Evolutionary conservation across 2,888 invertebrate genomes (phyloP).

Genomic region (Ligdia adustata): DNA sequence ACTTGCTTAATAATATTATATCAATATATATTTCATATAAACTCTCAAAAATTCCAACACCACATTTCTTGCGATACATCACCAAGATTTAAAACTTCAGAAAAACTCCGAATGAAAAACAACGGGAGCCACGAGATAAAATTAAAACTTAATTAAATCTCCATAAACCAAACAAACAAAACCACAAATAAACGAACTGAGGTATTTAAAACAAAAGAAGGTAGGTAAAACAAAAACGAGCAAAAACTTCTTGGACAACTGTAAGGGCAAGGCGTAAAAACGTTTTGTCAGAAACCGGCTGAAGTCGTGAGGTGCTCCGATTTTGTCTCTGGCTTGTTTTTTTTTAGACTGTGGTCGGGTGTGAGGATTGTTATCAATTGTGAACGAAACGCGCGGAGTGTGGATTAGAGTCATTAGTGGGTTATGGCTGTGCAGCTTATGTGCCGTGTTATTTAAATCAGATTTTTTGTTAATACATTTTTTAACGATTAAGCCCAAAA

Average conservation of each 20-base stretch:
- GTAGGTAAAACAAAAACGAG: constrained; percentile 17
- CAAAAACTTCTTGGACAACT: constrained; percentile 33
- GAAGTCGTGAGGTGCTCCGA: constrained; percentile 35
- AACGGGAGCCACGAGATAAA: constrained; percentile 74
- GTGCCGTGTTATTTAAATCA: no score
- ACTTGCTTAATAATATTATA: no score
- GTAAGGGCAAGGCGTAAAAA: constrained; percentile 57
- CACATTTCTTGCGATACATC: constrained; percentile 48
- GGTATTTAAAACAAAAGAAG: constrained; percentile 29
- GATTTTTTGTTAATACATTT: no score
- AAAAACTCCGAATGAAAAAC: constrained; percentile 63
- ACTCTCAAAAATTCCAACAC: constrained; percentile 43
- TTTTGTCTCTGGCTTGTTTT: constrained; percentile 23
- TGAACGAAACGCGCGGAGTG: constrained; percentile 36
- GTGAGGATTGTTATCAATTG: constrained; percentile 39
- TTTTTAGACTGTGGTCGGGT: constrained; percentile 13
- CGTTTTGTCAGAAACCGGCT: constrained; percentile 58
- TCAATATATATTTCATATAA: no score
- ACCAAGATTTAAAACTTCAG: constrained; percentile 54
- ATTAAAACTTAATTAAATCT: constrained; percentile 82
- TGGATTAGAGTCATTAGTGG: constrained; percentile 26
- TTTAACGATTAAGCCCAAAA: no score
- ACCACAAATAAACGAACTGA: constrained; percentile 38
- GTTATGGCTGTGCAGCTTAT: no score
- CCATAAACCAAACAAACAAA: constrained; percentile 57